Evolutionary conservation across 2,113 vertebrate species (phyloP).

Genomic region (Pelvicachromis taeniatus): DNA sequence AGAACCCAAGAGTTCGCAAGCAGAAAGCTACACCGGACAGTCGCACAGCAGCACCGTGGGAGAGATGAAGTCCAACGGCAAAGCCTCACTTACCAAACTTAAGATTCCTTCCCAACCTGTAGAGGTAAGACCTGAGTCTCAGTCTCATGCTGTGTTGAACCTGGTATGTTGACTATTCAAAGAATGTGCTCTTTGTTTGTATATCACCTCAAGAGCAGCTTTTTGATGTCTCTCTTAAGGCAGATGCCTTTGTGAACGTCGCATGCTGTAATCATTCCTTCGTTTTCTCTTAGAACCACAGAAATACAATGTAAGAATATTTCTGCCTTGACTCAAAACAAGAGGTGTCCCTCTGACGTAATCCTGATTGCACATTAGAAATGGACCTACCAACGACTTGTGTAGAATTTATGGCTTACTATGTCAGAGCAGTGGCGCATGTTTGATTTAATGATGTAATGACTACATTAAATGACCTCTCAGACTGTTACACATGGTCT

Average conservation of each 20-base stretch:
- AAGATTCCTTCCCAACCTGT: slow-evolving; percentile 95
- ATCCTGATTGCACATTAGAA: background rate
- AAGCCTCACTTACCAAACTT: slow-evolving; percentile 92
- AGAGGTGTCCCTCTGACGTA: background rate
- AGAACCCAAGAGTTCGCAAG: slow-evolving; percentile 87
- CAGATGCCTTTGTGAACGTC: background rate
- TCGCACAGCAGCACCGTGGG: slow-evolving; percentile 81
- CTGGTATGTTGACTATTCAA: background rate
- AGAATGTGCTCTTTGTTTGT: background rate
- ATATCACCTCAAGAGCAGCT: background rate
- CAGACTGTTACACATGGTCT: background rate
- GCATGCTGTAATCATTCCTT: background rate
- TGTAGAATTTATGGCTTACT: background rate
- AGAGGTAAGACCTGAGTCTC: slow-evolving; percentile 76
- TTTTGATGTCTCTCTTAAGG: background rate
- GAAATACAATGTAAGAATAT: background rate
- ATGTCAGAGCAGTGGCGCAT: background rate
- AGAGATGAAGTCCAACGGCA: slow-evolving; percentile 91
- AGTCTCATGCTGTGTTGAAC: background rate
- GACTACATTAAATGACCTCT: background rate
- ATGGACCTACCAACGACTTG: background rate
- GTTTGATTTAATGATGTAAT: slow-evolving; percentile 4
- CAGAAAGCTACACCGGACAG: slow-evolving; percentile 86
- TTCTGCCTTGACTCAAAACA: background rate
- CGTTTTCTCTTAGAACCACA: background rate